Evolutionary conservation across 1,140 invertebrate genomes (phyloP).

Genomic region (Mylabris phalerata): DNA sequence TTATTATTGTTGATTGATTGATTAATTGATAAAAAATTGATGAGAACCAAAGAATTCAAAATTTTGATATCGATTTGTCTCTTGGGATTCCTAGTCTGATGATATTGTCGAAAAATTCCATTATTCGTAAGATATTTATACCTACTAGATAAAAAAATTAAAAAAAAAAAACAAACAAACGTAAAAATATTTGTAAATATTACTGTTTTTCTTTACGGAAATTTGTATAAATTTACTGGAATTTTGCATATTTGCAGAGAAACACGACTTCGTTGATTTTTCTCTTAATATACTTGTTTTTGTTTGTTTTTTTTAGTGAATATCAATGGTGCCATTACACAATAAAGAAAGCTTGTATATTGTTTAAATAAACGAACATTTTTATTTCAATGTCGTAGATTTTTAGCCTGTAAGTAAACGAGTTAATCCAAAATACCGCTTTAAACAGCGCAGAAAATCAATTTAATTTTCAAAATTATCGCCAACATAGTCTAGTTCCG

Average conservation of each 20-base stretch:
- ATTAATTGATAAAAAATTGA: not conserved
- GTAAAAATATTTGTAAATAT: not conserved
- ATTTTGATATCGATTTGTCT: no score
- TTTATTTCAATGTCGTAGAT: no score
- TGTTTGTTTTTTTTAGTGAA: slow-evolving; percentile 6
- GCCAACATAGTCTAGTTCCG: no score
- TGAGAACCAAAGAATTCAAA: not conserved
- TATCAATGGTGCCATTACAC: slow-evolving; percentile 10
- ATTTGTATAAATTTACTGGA: not conserved
- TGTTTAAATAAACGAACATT: not conserved
- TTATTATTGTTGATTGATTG: not conserved
- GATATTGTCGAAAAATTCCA: not conserved
- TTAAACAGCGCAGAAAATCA: no score
- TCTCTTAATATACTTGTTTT: slow-evolving; percentile 1
- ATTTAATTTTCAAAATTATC: no score
- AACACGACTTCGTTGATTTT: not conserved
- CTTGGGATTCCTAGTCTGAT: no score
- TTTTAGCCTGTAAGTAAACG: no score
- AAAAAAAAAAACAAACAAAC: not conserved
- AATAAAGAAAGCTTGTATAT: slow-evolving; percentile 13
- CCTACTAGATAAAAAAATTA: not conserved
- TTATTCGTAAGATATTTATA: slow-evolving; percentile 1
- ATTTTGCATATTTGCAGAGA: no score
- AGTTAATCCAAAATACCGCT: no score
- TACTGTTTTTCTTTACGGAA: not conserved